Conservation (phyloP, 2,888 invertebrate genomes). For the Dimorphilus gyrociliatus region DNA sequence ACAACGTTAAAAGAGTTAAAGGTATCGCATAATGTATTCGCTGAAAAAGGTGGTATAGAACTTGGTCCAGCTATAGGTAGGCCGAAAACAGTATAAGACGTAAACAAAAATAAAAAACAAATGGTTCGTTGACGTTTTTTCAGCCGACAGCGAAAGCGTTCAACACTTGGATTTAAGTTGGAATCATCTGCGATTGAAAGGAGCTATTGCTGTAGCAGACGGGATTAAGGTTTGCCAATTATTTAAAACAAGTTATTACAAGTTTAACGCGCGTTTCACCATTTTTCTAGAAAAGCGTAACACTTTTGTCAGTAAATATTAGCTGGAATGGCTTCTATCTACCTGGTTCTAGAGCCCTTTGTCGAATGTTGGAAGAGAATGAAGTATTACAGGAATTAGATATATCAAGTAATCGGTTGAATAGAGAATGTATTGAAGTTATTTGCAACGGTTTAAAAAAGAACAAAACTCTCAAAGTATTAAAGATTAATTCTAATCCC, state of each 20-base stretch:
- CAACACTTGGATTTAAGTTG: conserved; percentile 19
- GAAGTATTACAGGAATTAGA: conserved; percentile 14
- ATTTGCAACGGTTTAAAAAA: conserved; percentile 15
- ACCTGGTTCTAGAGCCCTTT: conserved; percentile 15
- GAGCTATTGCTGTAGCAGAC: conserved; percentile 18
- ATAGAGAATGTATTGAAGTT: conserved; percentile 14
- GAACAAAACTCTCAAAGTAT: conserved; percentile 7
- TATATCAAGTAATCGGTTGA: conserved; percentile 21
- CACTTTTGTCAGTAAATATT: conserved; percentile 15
- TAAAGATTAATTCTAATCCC: conserved; percentile 6
- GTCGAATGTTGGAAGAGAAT: conserved; percentile 14
- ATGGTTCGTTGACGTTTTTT: not conserved
- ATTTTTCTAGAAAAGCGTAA: conserved; percentile 15
- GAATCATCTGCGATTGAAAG: conserved; percentile 22
- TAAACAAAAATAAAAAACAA: not conserved
- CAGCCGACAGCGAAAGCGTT: conserved; percentile 17
- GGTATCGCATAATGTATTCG: conserved; percentile 11
- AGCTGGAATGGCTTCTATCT: conserved; percentile 23
- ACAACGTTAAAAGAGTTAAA: conserved; percentile 4
- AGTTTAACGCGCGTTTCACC: not conserved
- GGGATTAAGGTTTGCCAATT: conserved; percentile 13
- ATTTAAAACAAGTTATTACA: not conserved
- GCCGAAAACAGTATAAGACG: too few relatives aligned
- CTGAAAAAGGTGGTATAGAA: conserved; percentile 15
- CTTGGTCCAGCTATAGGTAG: conserved; percentile 17